phyloP scores from a whole-genome alignment of 2,888 invertebrate genomes.

The Dynastes hyllus region DNA sequence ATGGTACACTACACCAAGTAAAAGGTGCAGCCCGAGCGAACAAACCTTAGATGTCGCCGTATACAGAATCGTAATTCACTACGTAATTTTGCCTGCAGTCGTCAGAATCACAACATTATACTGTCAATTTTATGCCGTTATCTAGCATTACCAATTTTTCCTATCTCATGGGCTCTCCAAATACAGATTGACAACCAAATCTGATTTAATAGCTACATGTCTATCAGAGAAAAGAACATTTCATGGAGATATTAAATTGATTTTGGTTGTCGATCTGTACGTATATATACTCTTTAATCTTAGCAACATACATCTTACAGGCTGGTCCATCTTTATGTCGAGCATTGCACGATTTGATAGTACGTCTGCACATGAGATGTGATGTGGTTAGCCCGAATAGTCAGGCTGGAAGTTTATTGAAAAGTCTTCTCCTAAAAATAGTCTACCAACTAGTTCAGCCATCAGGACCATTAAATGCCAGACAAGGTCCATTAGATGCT shows the following conservation, averaged over 20 bases:
- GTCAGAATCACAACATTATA: no score
- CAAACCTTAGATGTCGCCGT: no score
- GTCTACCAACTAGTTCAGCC: slow-evolving; percentile 83
- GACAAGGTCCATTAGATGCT: slow-evolving; percentile 83
- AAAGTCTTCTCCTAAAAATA: slow-evolving; percentile 80
- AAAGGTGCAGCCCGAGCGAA: no score
- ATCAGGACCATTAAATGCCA: slow-evolving; percentile 76
- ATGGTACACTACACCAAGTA: no score
- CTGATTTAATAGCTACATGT: no score
- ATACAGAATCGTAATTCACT: no score
- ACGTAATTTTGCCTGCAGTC: no score
- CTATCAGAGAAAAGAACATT: no score
- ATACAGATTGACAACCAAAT: no score
- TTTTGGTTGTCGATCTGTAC: not conserved
- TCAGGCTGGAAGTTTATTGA: slow-evolving; percentile 74
- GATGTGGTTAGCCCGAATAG: slow-evolving; percentile 75
- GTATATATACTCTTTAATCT: slow-evolving; percentile 22
- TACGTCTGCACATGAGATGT: slow-evolving; percentile 79
- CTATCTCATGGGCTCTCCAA: no score
- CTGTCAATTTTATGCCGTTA: no score
- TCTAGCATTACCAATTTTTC: no score
- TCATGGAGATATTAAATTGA: not conserved
- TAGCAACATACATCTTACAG: slow-evolving; percentile 68
- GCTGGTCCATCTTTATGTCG: slow-evolving; percentile 86
- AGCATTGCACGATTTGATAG: slow-evolving; percentile 81